A percentile compares a stretch with the other conserved stretches of the same genome.
Evolutionary conservation across 30 jellyfish, hydroid and myxozoan genomes (phyloP).

Genomic region (Clytia hemisphaerica): DNA sequence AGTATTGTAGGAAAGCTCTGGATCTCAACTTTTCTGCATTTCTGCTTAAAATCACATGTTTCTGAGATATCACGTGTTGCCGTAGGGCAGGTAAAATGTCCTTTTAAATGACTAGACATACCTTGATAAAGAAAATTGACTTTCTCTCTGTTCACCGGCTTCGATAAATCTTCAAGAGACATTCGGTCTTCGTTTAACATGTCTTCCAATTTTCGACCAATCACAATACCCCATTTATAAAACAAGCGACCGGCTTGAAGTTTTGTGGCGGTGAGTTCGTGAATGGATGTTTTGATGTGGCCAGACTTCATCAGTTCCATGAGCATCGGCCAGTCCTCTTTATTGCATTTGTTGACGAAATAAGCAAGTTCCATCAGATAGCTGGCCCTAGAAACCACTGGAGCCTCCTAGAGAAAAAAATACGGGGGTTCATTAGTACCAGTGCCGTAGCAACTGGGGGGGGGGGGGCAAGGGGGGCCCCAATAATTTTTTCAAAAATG

Average conservation of each 20-base stretch:
- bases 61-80: too few species aligned
- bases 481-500: too few species aligned
- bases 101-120: constrained; percentile 15
- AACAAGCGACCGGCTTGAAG: constrained; percentile 71
- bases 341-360: constrained; percentile 65
- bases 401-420: constrained; percentile 72
- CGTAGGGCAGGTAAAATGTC: constrained; percentile 21
- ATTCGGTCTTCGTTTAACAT: constrained; percentile 8
- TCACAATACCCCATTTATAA: constrained; percentile 76
- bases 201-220: constrained; percentile 72
- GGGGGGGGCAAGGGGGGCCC: too few species aligned
- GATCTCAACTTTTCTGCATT: too few species aligned
- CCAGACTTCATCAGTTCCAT: neutral
- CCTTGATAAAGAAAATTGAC: constrained; percentile 20
- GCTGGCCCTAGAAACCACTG: constrained; percentile 86
- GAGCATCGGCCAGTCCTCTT: constrained; percentile 59
- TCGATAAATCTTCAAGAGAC: neutral
- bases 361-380: constrained; percentile 72
- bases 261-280: constrained; percentile 23
- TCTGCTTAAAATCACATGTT: too few species aligned
- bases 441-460: too few species aligned
- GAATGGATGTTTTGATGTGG: constrained; percentile 17
- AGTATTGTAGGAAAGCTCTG: too few species aligned
- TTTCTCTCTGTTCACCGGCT: neutral
- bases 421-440: too few species aligned